phyloP scores from a whole-genome alignment of 2,888 invertebrate genomes.

The Exephanes ischioxanthus region DNA sequence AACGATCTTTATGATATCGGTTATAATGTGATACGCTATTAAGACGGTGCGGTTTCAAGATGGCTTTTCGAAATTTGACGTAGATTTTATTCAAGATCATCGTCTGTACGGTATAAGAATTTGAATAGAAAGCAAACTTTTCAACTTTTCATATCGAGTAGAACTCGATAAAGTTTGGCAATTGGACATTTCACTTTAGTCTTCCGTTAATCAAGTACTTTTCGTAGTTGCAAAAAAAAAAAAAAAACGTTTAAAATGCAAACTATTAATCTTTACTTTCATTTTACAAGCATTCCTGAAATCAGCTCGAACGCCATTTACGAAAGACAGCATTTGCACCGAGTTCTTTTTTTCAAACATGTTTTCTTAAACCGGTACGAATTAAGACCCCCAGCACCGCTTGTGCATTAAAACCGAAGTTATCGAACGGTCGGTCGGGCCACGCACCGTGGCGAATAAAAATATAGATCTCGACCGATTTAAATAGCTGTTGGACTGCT shows the following conservation, averaged over 20 bases:
- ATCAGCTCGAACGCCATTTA: neutral
- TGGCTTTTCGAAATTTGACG: neutral
- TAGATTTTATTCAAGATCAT: neutral
- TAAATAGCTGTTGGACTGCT: slow-evolving; percentile 66
- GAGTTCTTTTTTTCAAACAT: neutral
- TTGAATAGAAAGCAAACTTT: too few species aligned
- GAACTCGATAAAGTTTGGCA: neutral
- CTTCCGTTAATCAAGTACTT: neutral
- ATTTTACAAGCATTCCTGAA: too few species aligned
- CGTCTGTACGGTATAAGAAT: too few species aligned
- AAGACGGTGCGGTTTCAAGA: neutral
- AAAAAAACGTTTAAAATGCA: neutral
- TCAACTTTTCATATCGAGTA: neutral
- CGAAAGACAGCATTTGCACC: neutral
- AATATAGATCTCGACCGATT: slow-evolving; percentile 66
- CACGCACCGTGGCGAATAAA: slow-evolving; percentile 46
- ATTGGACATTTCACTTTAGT: neutral
- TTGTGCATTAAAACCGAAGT: slow-evolving; percentile 23
- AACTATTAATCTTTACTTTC: too few species aligned
- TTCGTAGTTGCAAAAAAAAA: neutral
- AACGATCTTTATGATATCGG: neutral
- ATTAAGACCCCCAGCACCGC: slow-evolving; percentile 1
- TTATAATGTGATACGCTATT: neutral
- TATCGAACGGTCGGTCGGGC: slow-evolving; percentile 49
- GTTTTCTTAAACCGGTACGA: slow-evolving; percentile 25